Percentiles rank a stretch among this genome's conserved stretches.
Evolutionary conservation across 2,113 vertebrate genomes (phyloP).

Genomic region (Nestor notabilis): DNA sequence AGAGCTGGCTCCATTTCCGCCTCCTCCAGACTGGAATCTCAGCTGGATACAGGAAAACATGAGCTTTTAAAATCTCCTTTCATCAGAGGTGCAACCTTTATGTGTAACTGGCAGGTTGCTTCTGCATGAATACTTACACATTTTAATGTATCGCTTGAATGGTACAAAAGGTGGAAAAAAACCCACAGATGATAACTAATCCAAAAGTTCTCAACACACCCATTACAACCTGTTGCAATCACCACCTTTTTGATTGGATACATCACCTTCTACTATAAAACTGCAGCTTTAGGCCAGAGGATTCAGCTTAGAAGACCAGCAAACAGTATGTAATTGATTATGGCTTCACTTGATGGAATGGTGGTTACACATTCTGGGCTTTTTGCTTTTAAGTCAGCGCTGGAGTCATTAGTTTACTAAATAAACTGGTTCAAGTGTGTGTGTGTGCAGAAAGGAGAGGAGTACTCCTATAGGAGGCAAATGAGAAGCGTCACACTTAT

Average conservation of each 20-base stretch:
- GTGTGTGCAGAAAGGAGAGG: not conserved
- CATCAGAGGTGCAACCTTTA: not conserved
- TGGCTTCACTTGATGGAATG: not conserved
- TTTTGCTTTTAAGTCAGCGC: not conserved
- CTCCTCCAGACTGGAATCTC: not conserved
- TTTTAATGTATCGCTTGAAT: not conserved
- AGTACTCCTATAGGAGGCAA: not conserved
- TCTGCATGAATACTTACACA: not conserved
- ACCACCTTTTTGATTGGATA: not conserved
- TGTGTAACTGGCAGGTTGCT: not conserved
- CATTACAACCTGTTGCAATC: not conserved
- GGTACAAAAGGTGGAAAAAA: not conserved
- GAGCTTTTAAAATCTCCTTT: not conserved
- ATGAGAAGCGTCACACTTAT: not conserved
- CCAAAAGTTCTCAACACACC: not conserved
- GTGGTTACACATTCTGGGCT: not conserved
- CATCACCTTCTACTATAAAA: not conserved
- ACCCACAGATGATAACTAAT: not conserved
- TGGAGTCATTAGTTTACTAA: not conserved
- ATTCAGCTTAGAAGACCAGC: not conserved
- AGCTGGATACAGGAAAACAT: not conserved
- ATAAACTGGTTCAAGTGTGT: not conserved
- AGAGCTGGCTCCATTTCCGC: not conserved
- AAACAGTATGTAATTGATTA: not conserved
- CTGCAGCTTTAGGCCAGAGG: not conserved